These are phyloP conservation scores for Tursiops truncatus DNA, from an alignment of 2,113 vertebrate genomes.

Conservation along the genomic window DNA sequence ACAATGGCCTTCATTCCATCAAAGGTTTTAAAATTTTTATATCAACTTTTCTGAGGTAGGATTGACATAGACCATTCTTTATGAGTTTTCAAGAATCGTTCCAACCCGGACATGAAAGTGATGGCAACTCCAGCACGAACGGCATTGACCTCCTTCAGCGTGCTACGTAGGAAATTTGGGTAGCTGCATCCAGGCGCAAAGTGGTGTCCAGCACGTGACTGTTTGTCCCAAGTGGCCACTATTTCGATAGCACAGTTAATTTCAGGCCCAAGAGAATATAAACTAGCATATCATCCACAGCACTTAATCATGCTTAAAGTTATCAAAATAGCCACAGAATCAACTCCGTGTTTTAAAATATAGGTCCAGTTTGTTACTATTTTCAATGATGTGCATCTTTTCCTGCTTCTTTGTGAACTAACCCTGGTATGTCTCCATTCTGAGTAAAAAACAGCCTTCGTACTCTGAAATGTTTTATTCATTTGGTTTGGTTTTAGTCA, in stretches of 20 bases:
- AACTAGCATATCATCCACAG: not conserved
- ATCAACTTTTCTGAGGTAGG: not conserved
- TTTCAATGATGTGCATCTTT: not conserved
- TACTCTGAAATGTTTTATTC: not conserved
- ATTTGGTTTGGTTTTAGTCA: not conserved
- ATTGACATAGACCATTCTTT: not conserved
- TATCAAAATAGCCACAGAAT: not conserved
- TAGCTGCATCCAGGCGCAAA: fast-evolving
- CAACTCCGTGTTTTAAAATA: not conserved
- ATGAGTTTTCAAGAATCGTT: not conserved
- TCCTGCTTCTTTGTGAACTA: not conserved
- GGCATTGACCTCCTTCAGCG: not conserved
- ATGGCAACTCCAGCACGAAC: not conserved
- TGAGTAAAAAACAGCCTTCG: not conserved
- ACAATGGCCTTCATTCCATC: not conserved
- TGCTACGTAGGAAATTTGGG: not conserved
- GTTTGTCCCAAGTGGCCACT: too few relatives aligned
- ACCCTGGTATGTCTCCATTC: not conserved
- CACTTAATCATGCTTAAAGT: not conserved
- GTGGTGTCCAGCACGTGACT: fast-evolving
- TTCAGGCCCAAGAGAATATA: not conserved
- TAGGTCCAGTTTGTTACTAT: not conserved
- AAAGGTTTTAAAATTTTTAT: not conserved
- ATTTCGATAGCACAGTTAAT: not conserved
- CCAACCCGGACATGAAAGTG: too few relatives aligned